phyloP scores from a whole-genome alignment of 2,113 vertebrate genomes.

The Epinephelus lanceolatus region DNA sequence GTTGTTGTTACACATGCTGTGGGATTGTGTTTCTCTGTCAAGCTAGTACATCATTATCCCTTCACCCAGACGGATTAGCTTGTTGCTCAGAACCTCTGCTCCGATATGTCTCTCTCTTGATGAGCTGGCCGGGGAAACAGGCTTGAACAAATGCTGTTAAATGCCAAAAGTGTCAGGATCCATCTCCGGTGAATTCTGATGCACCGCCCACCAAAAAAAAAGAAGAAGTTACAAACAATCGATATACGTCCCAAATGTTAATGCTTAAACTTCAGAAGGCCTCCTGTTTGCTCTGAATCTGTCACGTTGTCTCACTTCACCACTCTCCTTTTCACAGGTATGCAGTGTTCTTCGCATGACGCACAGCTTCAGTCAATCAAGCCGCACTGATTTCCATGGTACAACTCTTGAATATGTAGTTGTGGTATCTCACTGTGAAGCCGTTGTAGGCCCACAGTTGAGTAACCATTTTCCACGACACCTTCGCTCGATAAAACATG shows the following conservation, averaged over 20 bases:
- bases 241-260: not conserved
- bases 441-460: not conserved
- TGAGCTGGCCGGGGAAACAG: constrained; percentile 53
- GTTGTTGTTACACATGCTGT: constrained; percentile 58
- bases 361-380: constrained; percentile 1
- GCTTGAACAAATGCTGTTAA: constrained; percentile 55
- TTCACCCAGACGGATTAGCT: constrained; percentile 74
- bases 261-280: not conserved
- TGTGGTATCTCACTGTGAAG: constrained; percentile 1
- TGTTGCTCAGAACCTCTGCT: constrained; percentile 54
- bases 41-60: constrained; percentile 72
- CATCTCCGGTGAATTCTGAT: constrained; percentile 32
- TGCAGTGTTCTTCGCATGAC: not conserved
- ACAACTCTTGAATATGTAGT: constrained; percentile 12
- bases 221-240: constrained; percentile 21
- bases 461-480: constrained; percentile 34
- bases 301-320: not conserved
- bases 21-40: constrained; percentile 69
- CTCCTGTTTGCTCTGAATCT: not conserved
- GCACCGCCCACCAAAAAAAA: not conserved
- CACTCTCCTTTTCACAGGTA: not conserved
- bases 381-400: constrained; percentile 7
- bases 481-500: constrained; percentile 21
- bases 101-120: constrained; percentile 57
- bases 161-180: constrained; percentile 59